Evolutionary conservation across 2,113 vertebrate species (phyloP).

Genomic region (Bubalus kerabau): DNA sequence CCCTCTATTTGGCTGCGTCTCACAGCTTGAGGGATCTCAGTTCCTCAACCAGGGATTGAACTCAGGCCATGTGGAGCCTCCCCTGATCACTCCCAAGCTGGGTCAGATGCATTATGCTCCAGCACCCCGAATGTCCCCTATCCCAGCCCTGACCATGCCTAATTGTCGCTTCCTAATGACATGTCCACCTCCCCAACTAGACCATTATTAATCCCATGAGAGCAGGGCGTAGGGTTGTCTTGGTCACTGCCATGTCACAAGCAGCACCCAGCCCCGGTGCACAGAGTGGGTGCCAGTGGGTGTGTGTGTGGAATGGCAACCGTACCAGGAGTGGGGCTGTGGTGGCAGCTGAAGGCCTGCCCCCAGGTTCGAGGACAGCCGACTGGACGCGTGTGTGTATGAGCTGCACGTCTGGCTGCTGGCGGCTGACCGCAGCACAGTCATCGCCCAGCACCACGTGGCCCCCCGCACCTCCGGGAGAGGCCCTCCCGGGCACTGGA

Average conservation of each 20-base stretch:
- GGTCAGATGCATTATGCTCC: not conserved
- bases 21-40: not conserved
- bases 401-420: constrained; percentile 86
- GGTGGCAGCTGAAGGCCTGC: no score
- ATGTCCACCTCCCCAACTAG: not conserved
- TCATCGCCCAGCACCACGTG: constrained; percentile 79
- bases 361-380: constrained; percentile 88
- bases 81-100: not conserved
- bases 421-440: constrained; percentile 76
- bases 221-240: not conserved
- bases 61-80: not conserved
- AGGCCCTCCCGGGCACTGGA: constrained; percentile 45
- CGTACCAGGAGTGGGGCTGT: not conserved
- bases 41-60: not conserved
- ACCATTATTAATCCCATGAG: not conserved
- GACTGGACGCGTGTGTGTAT: constrained; percentile 82
- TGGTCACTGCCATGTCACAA: not conserved
- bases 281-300: not conserved
- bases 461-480: constrained; percentile 46
- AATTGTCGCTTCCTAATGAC: not conserved
- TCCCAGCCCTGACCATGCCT: not conserved
- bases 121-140: not conserved
- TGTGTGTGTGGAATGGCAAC: not conserved
- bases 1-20: not conserved
- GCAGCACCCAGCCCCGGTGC: not conserved